phyloP scores from a whole-genome alignment of 1,140 invertebrate species.

The Drosophila ironensis region DNA sequence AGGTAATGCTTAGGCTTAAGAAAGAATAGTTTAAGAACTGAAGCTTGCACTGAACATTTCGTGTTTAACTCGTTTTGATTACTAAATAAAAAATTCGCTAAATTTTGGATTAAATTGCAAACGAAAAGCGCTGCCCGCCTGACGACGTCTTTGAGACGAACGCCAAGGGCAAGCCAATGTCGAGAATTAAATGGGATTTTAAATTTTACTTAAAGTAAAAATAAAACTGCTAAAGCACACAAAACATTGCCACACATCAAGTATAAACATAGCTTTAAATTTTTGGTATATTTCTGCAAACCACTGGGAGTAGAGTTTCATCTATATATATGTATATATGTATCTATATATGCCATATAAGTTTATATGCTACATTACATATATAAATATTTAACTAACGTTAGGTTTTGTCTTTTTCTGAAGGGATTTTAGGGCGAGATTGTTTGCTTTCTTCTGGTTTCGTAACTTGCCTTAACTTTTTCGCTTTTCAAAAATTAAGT shows the following conservation, averaged over 20 bases:
- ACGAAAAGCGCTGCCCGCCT: slow-evolving; percentile 12
- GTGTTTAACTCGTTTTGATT: slow-evolving; percentile 36
- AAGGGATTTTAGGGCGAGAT: slow-evolving; percentile 10
- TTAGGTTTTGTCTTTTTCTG: slow-evolving; percentile 50
- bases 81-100: slow-evolving; percentile 72
- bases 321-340: slow-evolving; percentile 35
- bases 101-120: slow-evolving; percentile 54
- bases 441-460: neutral
- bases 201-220: slow-evolving; percentile 76
- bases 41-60: slow-evolving; percentile 73
- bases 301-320: slow-evolving; percentile 70
- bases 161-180: neutral
- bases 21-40: slow-evolving; percentile 70
- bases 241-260: slow-evolving; percentile 75
- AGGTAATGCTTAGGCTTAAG: slow-evolving; percentile 69
- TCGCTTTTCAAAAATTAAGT: slow-evolving; percentile 67
- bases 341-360: slow-evolving; percentile 33
- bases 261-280: slow-evolving; percentile 71
- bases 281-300: slow-evolving; percentile 81
- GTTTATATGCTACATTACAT: slow-evolving; percentile 56
- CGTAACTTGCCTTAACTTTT: slow-evolving; percentile 22
- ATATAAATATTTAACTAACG: slow-evolving; percentile 72
- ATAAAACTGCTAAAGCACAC: slow-evolving; percentile 78
- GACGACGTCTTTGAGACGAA: slow-evolving; percentile 53
- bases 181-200: slow-evolving; percentile 51